These are phyloP conservation scores for Melanotaenia trifasciata DNA, from an alignment of 2,797 vertebrate genomes.

Conservation along the genomic window DNA sequence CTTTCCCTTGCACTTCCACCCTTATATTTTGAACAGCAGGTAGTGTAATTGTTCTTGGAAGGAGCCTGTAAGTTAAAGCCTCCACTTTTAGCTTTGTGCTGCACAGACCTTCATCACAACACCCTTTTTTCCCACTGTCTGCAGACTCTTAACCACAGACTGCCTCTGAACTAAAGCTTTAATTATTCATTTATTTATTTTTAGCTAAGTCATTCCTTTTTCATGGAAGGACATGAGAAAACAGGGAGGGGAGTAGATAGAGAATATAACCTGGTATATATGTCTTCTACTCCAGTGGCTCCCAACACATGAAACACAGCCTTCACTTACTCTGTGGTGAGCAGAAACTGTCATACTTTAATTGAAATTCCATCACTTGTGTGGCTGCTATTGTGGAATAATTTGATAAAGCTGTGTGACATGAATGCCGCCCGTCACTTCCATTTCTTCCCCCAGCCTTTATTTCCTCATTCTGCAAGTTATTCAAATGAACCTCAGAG, in stretches of 20 bases:
- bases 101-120: slow-evolving; percentile 67
- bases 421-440: slow-evolving; percentile 70
- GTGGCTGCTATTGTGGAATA: slow-evolving; percentile 76
- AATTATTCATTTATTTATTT: not conserved
- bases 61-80: slow-evolving; percentile 57
- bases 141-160: slow-evolving; percentile 55
- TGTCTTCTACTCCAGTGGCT: slow-evolving; percentile 32
- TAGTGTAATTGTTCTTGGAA: slow-evolving; percentile 71
- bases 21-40: slow-evolving; percentile 75
- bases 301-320: slow-evolving; percentile 35
- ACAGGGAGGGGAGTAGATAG: slow-evolving; percentile 9
- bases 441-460: slow-evolving; percentile 67
- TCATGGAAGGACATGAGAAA: slow-evolving; percentile 33
- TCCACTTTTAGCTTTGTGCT: slow-evolving; percentile 65
- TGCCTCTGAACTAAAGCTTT: slow-evolving; percentile 64
- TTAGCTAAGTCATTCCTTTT: slow-evolving; percentile 60
- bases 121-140: slow-evolving; percentile 49
- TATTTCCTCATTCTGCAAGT: slow-evolving; percentile 70
- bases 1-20: slow-evolving; percentile 60
- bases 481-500: slow-evolving; percentile 75
- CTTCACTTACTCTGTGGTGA: slow-evolving; percentile 40
- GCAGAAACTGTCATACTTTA: slow-evolving; percentile 80
- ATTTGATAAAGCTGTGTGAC: slow-evolving; percentile 80
- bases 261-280: slow-evolving; percentile 58
- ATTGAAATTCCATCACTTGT: slow-evolving; percentile 83